A percentile compares a stretch with the other conserved stretches of the same genome.
phyloP scores from a whole-genome alignment of 2,797 vertebrate genomes.

The Enteromius afrohamiltoni region DNA sequence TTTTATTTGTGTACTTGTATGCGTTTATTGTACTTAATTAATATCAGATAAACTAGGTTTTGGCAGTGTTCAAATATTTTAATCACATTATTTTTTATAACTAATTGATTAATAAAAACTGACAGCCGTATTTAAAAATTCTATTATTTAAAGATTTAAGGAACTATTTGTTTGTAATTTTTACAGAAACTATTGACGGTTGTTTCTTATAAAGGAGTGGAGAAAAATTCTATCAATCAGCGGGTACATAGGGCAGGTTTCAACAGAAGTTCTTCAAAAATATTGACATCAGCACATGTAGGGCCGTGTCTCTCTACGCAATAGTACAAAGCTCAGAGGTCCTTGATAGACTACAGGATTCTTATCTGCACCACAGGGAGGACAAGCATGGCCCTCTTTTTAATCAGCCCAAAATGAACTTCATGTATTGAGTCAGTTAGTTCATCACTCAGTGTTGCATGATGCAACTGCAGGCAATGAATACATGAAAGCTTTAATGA shows the following conservation, averaged over 20 bases:
- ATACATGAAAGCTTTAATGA: background rate
- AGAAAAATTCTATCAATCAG: slow-evolving; percentile 29
- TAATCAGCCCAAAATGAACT: background rate
- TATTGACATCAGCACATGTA: slow-evolving; percentile 53
- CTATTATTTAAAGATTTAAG: too few relatives aligned
- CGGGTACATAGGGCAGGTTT: slow-evolving; percentile 50
- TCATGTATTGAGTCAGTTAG: background rate
- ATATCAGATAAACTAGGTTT: too few relatives aligned
- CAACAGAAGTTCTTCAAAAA: slow-evolving; percentile 30
- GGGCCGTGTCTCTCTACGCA: slow-evolving; percentile 54
- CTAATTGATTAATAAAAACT: too few relatives aligned
- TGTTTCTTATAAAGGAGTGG: slow-evolving; percentile 1
- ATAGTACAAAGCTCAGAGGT: slow-evolving; percentile 70
- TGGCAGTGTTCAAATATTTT: too few relatives aligned
- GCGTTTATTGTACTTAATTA: too few relatives aligned
- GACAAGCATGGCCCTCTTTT: background rate
- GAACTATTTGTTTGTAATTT: background rate
- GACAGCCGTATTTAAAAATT: too few relatives aligned
- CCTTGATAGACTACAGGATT: slow-evolving; percentile 39
- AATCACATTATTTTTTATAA: too few relatives aligned
- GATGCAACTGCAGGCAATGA: background rate
- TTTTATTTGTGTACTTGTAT: too few relatives aligned
- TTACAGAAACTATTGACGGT: background rate
- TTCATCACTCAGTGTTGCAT: background rate
- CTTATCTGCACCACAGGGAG: slow-evolving; percentile 49